phyloP scores from a whole-genome alignment of 2,113 vertebrate species.

The Grus americana region DNA sequence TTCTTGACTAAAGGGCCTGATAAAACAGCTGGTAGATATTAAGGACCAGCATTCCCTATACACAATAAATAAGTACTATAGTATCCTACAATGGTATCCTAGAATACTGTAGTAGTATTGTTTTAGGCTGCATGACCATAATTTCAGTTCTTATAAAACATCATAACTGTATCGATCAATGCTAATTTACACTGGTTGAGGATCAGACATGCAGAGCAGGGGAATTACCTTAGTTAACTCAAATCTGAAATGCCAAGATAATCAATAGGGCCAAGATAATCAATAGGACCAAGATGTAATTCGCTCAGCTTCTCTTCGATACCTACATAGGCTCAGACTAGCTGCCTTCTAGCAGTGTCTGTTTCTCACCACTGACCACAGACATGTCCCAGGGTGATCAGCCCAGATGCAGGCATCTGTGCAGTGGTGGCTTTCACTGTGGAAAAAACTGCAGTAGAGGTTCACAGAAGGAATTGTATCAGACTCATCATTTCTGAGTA shows the following conservation, averaged over 20 bases:
- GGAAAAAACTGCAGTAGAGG: background rate
- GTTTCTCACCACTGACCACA: background rate
- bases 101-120: background rate
- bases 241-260: background rate
- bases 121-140: background rate
- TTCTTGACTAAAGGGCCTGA: constrained; percentile 22
- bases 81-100: background rate
- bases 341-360: background rate
- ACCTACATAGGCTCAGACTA: background rate
- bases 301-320: background rate
- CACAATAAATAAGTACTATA: constrained; percentile 19
- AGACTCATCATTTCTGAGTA: background rate
- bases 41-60: background rate
- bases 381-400: background rate
- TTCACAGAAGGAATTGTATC: background rate
- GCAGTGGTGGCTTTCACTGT: background rate
- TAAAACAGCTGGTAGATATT: constrained; percentile 63
- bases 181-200: background rate
- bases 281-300: background rate
- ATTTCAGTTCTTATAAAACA: background rate
- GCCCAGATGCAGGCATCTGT: background rate
- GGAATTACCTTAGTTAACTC: background rate
- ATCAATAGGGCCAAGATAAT: background rate
- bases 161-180: background rate
- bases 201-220: background rate